phyloP scores from a whole-genome alignment of 2,113 vertebrate species.

The Orcinus orca region DNA sequence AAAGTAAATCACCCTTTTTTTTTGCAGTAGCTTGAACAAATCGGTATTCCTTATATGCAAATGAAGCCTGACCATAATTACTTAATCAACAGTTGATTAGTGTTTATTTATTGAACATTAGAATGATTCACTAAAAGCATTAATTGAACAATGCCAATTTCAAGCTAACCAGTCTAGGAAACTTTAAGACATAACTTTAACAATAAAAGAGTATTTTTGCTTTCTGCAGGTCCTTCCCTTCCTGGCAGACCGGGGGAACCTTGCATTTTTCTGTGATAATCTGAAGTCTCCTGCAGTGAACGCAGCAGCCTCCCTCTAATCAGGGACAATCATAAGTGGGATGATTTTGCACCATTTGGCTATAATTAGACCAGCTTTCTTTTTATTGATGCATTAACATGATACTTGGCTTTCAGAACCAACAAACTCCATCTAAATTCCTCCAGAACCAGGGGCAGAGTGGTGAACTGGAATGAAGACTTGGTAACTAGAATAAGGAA shows the following conservation, averaged over 20 bases:
- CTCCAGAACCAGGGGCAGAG: background rate
- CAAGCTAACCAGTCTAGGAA: background rate
- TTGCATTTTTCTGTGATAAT: slow-evolving; percentile 24
- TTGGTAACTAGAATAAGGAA: slow-evolving; percentile 52
- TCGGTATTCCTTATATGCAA: background rate
- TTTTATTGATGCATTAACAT: slow-evolving; percentile 65
- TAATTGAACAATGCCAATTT: background rate
- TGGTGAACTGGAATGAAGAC: slow-evolving; percentile 37
- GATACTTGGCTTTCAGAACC: slow-evolving; percentile 47
- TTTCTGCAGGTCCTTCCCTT: background rate
- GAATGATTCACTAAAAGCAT: background rate
- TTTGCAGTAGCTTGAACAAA: background rate
- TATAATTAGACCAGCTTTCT: slow-evolving; percentile 64
- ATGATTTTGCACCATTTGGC: slow-evolving; percentile 47
- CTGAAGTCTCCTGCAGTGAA: background rate
- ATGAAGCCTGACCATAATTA: background rate
- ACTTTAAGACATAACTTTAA: background rate
- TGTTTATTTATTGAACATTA: slow-evolving; percentile 31
- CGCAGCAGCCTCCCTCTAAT: slow-evolving; percentile 52
- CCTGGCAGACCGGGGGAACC: background rate
- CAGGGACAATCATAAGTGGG: slow-evolving; percentile 68
- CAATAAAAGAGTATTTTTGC: background rate
- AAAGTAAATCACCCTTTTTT: background rate
- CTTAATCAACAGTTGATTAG: background rate
- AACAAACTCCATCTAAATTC: slow-evolving; percentile 63